Conservation (phyloP, 1,140 invertebrate genomes). For the Cyclina sinensis region DNA sequence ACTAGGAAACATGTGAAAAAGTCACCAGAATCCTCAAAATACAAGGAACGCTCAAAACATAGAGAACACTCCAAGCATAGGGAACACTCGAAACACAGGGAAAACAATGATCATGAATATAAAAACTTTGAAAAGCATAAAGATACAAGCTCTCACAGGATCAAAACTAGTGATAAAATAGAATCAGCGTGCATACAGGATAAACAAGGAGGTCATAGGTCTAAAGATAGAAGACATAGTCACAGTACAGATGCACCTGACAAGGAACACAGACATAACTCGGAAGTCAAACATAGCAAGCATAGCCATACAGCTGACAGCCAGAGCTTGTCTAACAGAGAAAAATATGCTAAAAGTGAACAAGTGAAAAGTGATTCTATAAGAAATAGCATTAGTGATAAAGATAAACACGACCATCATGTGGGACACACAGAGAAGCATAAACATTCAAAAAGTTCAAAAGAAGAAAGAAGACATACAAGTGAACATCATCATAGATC, state of each 20-base stretch:
- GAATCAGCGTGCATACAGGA: not conserved
- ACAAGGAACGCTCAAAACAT: too few relatives aligned
- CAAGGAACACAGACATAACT: not conserved
- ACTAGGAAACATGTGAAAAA: not conserved
- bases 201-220: not conserved
- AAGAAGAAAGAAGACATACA: not conserved
- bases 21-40: not conserved
- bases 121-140: not conserved
- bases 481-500: not conserved
- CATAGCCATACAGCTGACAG: conserved; percentile 21
- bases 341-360: not conserved
- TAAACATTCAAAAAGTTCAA: not conserved
- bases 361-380: not conserved
- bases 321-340: not conserved
- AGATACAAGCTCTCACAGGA: not conserved
- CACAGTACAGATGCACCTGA: not conserved
- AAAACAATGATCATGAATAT: not conserved
- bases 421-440: not conserved
- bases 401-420: not conserved
- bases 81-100: not conserved
- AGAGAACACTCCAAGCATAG: too few relatives aligned
- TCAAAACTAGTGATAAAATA: too few relatives aligned
- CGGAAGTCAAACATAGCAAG: not conserved
- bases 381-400: not conserved
- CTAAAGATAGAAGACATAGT: not conserved